Evolutionary conservation across 2,888 invertebrate genomes (phyloP).

Genomic region (Brenthis daphne): DNA sequence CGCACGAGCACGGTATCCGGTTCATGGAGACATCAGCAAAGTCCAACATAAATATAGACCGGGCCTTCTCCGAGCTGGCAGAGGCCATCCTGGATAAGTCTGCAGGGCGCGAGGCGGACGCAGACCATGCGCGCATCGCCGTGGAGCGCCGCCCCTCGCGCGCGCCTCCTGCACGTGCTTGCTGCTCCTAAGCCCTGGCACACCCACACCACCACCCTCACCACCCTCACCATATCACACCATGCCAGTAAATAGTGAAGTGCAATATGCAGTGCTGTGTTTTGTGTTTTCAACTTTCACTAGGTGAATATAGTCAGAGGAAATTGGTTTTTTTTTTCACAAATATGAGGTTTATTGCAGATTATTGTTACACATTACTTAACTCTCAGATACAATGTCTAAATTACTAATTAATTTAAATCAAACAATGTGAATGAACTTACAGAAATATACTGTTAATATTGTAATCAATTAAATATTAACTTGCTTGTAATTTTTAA

Average conservation of each 20-base stretch:
- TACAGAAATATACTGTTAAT: no score
- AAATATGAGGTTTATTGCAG: no score
- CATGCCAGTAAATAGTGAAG: not conserved
- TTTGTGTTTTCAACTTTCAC: no score
- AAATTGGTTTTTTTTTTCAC: no score
- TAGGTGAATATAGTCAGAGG: no score
- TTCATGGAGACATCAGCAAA: constrained; percentile 99
- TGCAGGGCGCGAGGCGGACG: constrained; percentile 90
- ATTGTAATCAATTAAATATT: no score
- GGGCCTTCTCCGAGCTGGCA: constrained; percentile 96
- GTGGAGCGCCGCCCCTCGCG: constrained; percentile 88
- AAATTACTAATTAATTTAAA: no score
- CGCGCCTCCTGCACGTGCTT: constrained; percentile 81
- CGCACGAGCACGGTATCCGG: constrained; percentile 95
- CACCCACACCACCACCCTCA: constrained; percentile 1
- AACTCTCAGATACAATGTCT: no score
- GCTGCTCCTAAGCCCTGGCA: constrained; percentile 63
- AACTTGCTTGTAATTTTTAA: no score
- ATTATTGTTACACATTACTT: no score
- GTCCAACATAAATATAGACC: constrained; percentile 97
- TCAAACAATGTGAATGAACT: no score
- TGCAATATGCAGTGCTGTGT: not conserved
- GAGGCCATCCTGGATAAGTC: constrained; percentile 97
- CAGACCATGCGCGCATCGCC: constrained; percentile 75
- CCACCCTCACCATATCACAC: not conserved